Percentiles rank a stretch among this genome's conserved stretches.
phyloP scores from a whole-genome alignment of 2,888 invertebrate species.

The Desoria tigrina region DNA sequence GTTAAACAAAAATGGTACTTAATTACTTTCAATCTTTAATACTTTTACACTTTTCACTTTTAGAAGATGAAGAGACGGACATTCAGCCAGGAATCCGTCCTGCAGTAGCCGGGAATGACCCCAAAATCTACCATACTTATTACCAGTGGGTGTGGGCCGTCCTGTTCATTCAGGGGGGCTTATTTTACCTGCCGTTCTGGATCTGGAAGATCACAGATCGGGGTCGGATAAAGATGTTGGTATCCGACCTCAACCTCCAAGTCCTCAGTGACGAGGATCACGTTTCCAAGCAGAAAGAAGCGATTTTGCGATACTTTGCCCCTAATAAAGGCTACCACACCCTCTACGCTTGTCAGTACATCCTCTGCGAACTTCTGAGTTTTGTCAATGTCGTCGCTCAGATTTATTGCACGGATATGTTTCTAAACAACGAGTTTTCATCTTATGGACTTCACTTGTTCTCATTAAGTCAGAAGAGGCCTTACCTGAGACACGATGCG shows the following conservation, averaged over 20 bases:
- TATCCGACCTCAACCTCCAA: slow-evolving; percentile 34
- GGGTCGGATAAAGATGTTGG: slow-evolving; percentile 41
- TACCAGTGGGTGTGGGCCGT: slow-evolving; percentile 51
- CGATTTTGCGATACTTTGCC: slow-evolving; percentile 37
- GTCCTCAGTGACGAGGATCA: slow-evolving; percentile 34
- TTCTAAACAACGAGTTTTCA: slow-evolving; percentile 39
- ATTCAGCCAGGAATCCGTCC: slow-evolving; percentile 43
- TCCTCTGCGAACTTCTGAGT: slow-evolving; percentile 37
- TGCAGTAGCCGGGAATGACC: slow-evolving; percentile 24
- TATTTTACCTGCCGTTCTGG: slow-evolving; percentile 45
- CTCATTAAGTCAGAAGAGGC: slow-evolving; percentile 30
- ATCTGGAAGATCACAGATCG: slow-evolving; percentile 35
- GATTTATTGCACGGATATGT: slow-evolving; percentile 36
- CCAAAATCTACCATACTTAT: slow-evolving; percentile 37
- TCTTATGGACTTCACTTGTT: slow-evolving; percentile 37
- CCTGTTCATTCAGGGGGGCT: slow-evolving; percentile 36
- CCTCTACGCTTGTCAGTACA: slow-evolving; percentile 33
- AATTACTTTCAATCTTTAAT: no score
- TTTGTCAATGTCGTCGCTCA: slow-evolving; percentile 35
- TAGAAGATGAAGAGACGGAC: slow-evolving; percentile 30
- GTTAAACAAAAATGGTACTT: no score
- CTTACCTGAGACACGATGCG: slow-evolving; percentile 38
- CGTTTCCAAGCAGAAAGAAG: slow-evolving; percentile 35
- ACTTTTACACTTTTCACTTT: no score
- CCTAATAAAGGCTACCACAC: slow-evolving; percentile 39